These are phyloP conservation scores for Aleiodes testaceus DNA, from an alignment of 2,888 invertebrate genomes.

Conservation along the genomic window DNA sequence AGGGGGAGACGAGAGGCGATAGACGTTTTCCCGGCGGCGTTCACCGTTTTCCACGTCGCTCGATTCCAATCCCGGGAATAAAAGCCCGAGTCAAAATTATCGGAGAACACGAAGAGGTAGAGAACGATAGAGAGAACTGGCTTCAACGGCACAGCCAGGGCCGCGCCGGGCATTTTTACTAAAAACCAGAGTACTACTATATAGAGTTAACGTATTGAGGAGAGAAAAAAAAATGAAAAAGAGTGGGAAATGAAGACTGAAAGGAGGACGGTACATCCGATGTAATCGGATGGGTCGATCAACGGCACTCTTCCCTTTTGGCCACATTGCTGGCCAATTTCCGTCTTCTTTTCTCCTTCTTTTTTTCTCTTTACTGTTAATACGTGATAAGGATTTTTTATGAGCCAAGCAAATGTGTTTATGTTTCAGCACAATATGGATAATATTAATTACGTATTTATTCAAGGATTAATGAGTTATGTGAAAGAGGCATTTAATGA, in stretches of 20 bases:
- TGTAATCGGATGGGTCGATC: conserved; percentile 47
- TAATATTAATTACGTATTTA: no score
- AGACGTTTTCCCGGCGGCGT: conserved; percentile 35
- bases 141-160: conserved; percentile 40
- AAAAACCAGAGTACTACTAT: conserved; percentile 32
- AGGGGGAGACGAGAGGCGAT: background rate
- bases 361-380: conserved; percentile 24
- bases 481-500: background rate
- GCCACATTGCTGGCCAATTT: conserved; percentile 37
- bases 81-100: conserved; percentile 63
- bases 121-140: conserved; percentile 50
- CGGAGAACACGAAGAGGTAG: conserved; percentile 46
- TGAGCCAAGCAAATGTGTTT: background rate
- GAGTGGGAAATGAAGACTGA: conserved; percentile 41
- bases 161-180: background rate
- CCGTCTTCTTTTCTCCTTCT: conserved; percentile 4
- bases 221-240: conserved; percentile 37
- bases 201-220: conserved; percentile 13
- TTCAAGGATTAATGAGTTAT: background rate
- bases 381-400: conserved; percentile 43
- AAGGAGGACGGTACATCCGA: conserved; percentile 40
- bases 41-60: conserved; percentile 54
- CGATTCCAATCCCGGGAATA: conserved; percentile 62
- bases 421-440: background rate
- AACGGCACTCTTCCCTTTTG: conserved; percentile 31